A percentile compares a stretch with the other conserved stretches of the same genome.
Evolutionary conservation across 2,888 invertebrate genomes (phyloP).

Genomic region (Hanleya hanleyi): DNA sequence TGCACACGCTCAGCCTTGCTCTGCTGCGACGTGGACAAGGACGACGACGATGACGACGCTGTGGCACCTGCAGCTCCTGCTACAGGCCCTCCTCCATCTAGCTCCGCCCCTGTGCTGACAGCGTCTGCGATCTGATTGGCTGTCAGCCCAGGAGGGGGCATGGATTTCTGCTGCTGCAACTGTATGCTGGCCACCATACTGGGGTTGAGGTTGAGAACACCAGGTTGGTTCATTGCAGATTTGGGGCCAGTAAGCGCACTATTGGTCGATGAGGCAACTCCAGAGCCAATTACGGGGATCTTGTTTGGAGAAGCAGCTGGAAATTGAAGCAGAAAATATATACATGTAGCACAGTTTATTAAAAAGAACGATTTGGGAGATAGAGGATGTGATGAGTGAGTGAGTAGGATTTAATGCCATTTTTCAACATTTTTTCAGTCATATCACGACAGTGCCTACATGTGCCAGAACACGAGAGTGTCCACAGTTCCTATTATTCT

Average conservation of each 20-base stretch:
- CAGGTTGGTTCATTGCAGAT: neutral
- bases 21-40: constrained; percentile 18
- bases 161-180: neutral
- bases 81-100: neutral
- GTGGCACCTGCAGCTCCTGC: neutral
- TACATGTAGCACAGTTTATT: too few relatives aligned
- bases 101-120: neutral
- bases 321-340: too few relatives aligned
- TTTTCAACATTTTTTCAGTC: too few relatives aligned
- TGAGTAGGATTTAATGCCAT: too few relatives aligned
- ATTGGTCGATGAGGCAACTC: neutral
- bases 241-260: neutral
- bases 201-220: neutral
- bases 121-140: neutral
- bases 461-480: too few relatives aligned
- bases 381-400: too few relatives aligned
- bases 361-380: too few relatives aligned
- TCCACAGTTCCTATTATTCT: too few relatives aligned
- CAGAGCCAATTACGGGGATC: too few relatives aligned
- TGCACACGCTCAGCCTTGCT: constrained; percentile 23
- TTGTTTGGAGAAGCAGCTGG: too few relatives aligned
- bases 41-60: neutral
- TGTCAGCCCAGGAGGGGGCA: neutral
- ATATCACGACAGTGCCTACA: too few relatives aligned
- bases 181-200: too few relatives aligned